Base-by-base conservation (phyloP, 1,140 invertebrate species). In the Holotrichia oblita region DNA sequence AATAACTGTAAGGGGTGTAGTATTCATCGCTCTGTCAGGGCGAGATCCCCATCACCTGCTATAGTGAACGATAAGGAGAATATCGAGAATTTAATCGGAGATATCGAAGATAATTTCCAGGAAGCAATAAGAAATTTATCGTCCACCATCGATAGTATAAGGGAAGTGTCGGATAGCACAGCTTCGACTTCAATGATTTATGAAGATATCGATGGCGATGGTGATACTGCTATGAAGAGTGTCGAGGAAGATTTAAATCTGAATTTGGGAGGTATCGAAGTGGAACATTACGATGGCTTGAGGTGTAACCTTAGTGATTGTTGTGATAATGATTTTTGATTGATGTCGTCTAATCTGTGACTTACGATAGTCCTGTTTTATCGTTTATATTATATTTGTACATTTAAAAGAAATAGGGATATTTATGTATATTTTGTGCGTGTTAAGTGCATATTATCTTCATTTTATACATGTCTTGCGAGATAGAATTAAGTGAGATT, bases 261-360 rank as follows among this genome's bases (percentile, higher is more conserved):
- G 61, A 48, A 0, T 48, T 20, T 22, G 8, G 61, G 9, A 27
- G 61, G 22, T 27, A 17, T 24, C 17, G 61, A 64, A 64, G 61
- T 64, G 4, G 61, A 64, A 27, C 61, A 64, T 64, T 64, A 64
- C 17, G 22, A 64, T 12, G 9, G 61, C 22, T 20, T 64, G 17
- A 64, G 0, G 17, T 64, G 61, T 64, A 24, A 22, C 10, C 24
- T 64, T 20, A 64, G 61, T 27, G 61, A 64, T 2, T 64, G 61
- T 64, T 64, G 61, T 22, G 61, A 64, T 64, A 64, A 22, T 20
- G 61, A 64, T 20, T 64, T 64, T 24, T 69, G n/a, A n/a, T n/a
- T n/a, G n/a, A n/a, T n/a, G n/a, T n/a, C n/a, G n/a, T n/a, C n/a
- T n/a, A n/a, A n/a, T n/a, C n/a, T n/a, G n/a, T n/a, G n/a, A n/a